Base-by-base conservation (phyloP, 2,113 vertebrate species). In the Epinephelus moara region DNA sequence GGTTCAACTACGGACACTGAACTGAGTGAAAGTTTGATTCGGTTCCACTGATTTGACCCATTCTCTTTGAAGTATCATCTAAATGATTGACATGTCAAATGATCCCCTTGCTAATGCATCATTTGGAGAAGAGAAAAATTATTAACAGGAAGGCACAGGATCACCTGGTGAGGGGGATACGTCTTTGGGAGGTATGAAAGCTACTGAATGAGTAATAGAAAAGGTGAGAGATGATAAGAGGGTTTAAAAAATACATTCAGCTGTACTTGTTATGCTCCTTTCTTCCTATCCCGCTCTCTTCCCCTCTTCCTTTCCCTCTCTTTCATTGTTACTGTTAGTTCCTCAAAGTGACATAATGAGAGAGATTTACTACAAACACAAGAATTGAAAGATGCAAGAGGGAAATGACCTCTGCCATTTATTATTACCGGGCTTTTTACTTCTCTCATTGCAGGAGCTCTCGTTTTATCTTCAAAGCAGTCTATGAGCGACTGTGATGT, bases 401-500 rank as follows among this genome's bases (percentile, higher is more conserved):
- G 59, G 18, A 75, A 75, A 68, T 30, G 49, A 82, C 50, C 60
- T 74, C 75, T 81, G 80, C 75, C 71, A 68, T 75, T 80, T 62
- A 45, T 80, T 79, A 85, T 72, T 25, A 70, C 37, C 10, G 1
- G 6, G 23, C 15, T 23, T 87, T 87, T 75, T 69, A 17, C 76
- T 75, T 69, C 72, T 27, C 61, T 66, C 78, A 15, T 80, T 75
- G 75, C 55, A 63, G 57, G 57, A 80, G 57, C 75, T 50, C 59
- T 70, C 11, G 1, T 78, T 88, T 87, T 61, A 87, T 87, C 81
- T 80, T 84, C 75, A 90, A 80, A 90, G 69, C 47, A 27, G 70
- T 81, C 75, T 19, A n/a, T 66, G 57, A 80, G 68, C 19, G 21
- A 72, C 69, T 86, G 59, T 63, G 60, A 83, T 80, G 62, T 52